phyloP scores from a whole-genome alignment of 2,797 vertebrate species.

The Arctocebus calabarensis region DNA sequence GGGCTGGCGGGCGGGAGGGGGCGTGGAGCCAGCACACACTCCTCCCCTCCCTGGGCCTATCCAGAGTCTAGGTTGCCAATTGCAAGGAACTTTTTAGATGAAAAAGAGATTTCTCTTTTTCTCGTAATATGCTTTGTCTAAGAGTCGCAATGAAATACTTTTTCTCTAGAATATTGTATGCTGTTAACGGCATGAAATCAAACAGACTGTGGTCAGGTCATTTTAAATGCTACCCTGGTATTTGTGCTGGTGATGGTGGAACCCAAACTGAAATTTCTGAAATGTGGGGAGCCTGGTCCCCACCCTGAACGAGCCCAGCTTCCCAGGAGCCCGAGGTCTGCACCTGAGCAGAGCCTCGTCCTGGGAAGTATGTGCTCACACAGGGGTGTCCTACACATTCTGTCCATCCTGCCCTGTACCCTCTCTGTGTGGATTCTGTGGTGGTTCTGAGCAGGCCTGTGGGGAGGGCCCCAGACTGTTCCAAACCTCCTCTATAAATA shows the following conservation, averaged over 20 bases:
- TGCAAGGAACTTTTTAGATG: fast-evolving
- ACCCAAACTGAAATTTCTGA: fast-evolving
- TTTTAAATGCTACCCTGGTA: not conserved
- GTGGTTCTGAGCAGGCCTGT: not conserved
- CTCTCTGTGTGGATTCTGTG: not conserved
- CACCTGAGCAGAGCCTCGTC: fast-evolving
- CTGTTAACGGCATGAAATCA: too few species aligned
- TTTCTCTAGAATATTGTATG: not conserved
- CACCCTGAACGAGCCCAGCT: not conserved
- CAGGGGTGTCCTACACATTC: not conserved
- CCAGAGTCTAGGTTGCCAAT: fast-evolving
- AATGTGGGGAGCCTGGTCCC: too few species aligned
- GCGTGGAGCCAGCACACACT: fast-evolving
- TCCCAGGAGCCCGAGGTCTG: not conserved
- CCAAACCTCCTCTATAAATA: not conserved
- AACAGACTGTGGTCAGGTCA: too few species aligned
- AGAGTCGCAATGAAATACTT: not conserved
- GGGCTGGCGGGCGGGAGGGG: not conserved
- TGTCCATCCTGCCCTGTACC: not conserved
- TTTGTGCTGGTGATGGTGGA: not conserved
- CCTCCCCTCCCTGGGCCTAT: fast-evolving
- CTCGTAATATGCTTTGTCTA: not conserved
- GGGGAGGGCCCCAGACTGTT: not conserved
- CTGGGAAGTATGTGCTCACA: fast-evolving
- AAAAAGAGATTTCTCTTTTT: not conserved